Conservation (phyloP, 2,797 vertebrate species). For the Pampus argenteus region DNA sequence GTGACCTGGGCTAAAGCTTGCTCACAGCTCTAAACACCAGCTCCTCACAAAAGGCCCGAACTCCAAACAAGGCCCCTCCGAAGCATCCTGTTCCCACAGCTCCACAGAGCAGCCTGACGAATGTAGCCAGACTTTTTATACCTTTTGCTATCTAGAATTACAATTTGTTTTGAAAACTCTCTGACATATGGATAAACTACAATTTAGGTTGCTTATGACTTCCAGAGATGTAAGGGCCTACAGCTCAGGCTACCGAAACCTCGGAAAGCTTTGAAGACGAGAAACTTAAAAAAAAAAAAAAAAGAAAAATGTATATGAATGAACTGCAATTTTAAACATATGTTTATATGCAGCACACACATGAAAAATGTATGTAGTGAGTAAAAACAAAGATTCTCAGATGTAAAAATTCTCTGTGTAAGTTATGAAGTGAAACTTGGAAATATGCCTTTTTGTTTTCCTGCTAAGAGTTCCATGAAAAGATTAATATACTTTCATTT, state of each 20-base stretch:
- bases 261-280: conserved; percentile 69
- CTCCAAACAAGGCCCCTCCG: conserved; percentile 75
- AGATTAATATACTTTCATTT: neutral
- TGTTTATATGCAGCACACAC: conserved; percentile 42
- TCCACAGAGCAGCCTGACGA: conserved; percentile 60
- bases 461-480: neutral
- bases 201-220: conserved; percentile 67
- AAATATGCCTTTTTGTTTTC: neutral
- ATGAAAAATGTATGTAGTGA: conserved; percentile 27
- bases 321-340: conserved; percentile 65
- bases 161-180: conserved; percentile 80
- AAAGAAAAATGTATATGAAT: too few species aligned
- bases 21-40: conserved; percentile 70
- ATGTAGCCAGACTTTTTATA: conserved; percentile 48
- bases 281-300: conserved; percentile 60
- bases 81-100: conserved; percentile 63
- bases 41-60: conserved; percentile 53
- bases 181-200: conserved; percentile 75
- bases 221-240: conserved; percentile 63
- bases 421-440: neutral
- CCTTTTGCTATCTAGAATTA: conserved; percentile 72
- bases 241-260: conserved; percentile 68
- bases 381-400: neutral
- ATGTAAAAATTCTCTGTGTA: conserved; percentile 27
- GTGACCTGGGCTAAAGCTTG: conserved; percentile 65